A percentile compares a stretch with the other conserved stretches of the same genome.
phyloP scores from a whole-genome alignment of 2,113 vertebrate species.

The Seriola rivoliana region DNA sequence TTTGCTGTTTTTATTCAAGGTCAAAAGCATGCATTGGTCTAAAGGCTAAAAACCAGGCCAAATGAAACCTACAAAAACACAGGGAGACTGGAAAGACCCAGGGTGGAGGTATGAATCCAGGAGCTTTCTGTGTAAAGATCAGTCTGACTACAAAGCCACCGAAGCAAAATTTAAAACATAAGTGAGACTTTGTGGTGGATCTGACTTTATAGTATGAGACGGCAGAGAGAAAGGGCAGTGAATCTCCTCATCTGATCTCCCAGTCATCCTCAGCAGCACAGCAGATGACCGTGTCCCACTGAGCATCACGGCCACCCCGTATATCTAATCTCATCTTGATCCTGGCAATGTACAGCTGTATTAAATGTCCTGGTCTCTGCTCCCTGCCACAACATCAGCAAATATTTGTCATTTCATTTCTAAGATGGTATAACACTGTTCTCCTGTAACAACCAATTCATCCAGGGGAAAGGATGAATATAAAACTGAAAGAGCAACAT shows the following conservation, averaged over 20 bases:
- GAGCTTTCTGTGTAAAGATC: not conserved
- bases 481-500: not conserved
- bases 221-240: not conserved
- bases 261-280: slow-evolving; percentile 11
- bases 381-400: slow-evolving; percentile 20
- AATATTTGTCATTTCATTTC: slow-evolving; percentile 37
- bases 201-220: not conserved
- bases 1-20: not conserved
- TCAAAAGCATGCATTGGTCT: not conserved
- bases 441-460: slow-evolving; percentile 17
- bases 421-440: not conserved
- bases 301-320: slow-evolving; percentile 22
- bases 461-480: not conserved
- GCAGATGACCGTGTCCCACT: slow-evolving; percentile 16
- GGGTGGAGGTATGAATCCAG: not conserved
- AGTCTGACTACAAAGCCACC: not conserved
- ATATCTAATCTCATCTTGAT: slow-evolving; percentile 50
- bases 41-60: not conserved
- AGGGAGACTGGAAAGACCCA: not conserved
- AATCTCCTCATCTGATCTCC: slow-evolving; percentile 31
- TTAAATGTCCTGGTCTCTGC: slow-evolving; percentile 23
- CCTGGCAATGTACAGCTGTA: slow-evolving; percentile 19
- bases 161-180: not conserved
- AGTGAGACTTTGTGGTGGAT: not conserved
- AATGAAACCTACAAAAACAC: not conserved